These are phyloP conservation scores for Nilaparvata lugens DNA, from an alignment of 1,140 invertebrate species.

Conservation along the genomic window DNA sequence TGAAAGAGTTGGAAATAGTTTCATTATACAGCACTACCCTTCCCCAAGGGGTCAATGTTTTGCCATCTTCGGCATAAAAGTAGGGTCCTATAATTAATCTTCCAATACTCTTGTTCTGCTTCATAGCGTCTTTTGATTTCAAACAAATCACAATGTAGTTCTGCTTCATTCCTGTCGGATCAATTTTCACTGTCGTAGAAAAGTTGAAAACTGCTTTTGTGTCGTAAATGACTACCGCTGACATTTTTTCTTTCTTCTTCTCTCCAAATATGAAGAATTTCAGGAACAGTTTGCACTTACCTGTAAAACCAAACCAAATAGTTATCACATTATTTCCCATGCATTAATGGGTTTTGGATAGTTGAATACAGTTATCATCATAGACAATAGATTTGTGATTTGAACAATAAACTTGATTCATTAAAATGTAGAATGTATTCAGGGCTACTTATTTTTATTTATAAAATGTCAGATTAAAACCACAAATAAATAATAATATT, in stretches of 20 bases:
- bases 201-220: conserved; percentile 11
- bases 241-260: conserved; percentile 20
- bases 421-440: too few species aligned
- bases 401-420: too few species aligned
- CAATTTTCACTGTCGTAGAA: conserved; percentile 12
- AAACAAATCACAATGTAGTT: conserved; percentile 17
- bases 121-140: conserved; percentile 20
- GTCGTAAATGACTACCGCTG: conserved; percentile 12
- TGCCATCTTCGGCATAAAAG: conserved; percentile 22
- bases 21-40: conserved; percentile 19
- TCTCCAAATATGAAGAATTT: conserved; percentile 18
- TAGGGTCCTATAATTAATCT: conserved; percentile 21
- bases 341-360: too few species aligned
- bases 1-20: conserved; percentile 18
- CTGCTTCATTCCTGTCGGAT: conserved; percentile 11
- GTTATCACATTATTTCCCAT: too few species aligned
- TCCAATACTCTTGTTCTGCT: conserved; percentile 16
- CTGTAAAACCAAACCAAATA: conserved; percentile 9
- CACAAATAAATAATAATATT: too few species aligned
- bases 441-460: too few species aligned
- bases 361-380: too few species aligned
- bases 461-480: too few species aligned
- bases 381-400: too few species aligned
- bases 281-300: conserved; percentile 19
- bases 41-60: conserved; percentile 22